phyloP scores from a whole-genome alignment of 2,888 invertebrate genomes.

The Troides helena region DNA sequence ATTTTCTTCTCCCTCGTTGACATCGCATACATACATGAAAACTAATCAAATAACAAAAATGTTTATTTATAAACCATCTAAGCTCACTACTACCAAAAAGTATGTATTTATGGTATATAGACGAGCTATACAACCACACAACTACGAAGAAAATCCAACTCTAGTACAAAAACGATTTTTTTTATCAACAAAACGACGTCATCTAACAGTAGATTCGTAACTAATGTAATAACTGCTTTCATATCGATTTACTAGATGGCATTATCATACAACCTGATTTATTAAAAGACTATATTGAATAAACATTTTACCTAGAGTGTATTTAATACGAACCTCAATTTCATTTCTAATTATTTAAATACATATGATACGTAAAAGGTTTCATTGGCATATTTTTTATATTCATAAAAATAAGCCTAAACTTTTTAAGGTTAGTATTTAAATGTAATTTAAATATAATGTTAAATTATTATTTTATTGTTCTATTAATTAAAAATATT shows the following conservation, averaged over 20 bases:
- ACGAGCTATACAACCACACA: background rate
- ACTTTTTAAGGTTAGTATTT: no score
- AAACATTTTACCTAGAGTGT: background rate
- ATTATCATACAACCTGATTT: background rate
- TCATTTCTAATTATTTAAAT: no score
- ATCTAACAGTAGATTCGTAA: background rate
- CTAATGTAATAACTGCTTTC: background rate
- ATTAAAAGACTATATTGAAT: background rate
- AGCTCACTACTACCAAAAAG: slow-evolving; percentile 37
- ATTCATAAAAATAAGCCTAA: no score
- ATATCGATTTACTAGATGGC: background rate
- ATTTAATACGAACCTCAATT: background rate
- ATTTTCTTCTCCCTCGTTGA: slow-evolving; percentile 39
- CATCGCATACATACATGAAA: slow-evolving; percentile 37
- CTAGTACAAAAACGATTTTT: background rate
- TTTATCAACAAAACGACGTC: background rate
- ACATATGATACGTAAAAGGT: no score
- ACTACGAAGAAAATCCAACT: slow-evolving; percentile 1
- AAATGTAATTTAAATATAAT: no score
- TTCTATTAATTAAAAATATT: no score
- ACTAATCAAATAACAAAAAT: slow-evolving; percentile 41
- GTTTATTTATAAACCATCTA: slow-evolving; percentile 47
- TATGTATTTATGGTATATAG: slow-evolving; percentile 1
- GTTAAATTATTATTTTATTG: no score
- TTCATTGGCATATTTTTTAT: no score